Conservation (phyloP, 23 tunicate species). For the Styela plicata region DNA sequence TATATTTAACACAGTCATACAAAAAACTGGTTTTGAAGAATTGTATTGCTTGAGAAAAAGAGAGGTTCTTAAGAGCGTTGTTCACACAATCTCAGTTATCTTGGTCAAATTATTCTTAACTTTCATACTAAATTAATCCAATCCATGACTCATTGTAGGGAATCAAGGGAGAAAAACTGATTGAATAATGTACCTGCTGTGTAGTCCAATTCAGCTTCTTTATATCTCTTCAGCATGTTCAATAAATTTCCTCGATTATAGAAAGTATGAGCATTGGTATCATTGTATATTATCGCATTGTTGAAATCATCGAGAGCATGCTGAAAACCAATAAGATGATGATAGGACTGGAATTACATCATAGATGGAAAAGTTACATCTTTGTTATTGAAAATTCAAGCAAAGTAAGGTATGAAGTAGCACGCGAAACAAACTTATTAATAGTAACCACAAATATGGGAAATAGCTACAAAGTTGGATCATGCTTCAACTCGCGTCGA, state of each 20-base stretch:
- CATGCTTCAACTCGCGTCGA: too few species aligned
- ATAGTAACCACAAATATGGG: too few species aligned
- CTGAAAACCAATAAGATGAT: constrained; percentile 30
- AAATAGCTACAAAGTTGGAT: too few species aligned
- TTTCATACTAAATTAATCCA: too few species aligned
- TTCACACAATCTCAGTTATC: too few species aligned
- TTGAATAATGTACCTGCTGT: constrained; percentile 47
- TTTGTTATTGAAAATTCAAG: background rate
- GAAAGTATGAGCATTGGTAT: constrained; percentile 50
- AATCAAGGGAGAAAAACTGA: too few species aligned
- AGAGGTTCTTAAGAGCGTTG: too few species aligned
- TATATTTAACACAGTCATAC: too few species aligned
- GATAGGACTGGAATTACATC: background rate
- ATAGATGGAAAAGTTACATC: background rate
- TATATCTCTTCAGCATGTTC: constrained; percentile 43
- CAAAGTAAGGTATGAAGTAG: background rate
- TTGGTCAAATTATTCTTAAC: too few species aligned
- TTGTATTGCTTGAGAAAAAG: too few species aligned
- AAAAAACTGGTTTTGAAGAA: too few species aligned
- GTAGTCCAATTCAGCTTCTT: constrained; percentile 67
- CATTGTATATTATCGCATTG: constrained; percentile 44
- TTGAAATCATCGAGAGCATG: constrained; percentile 74
- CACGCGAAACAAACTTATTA: background rate
- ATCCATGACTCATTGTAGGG: too few species aligned
- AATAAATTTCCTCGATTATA: constrained; percentile 70